phyloP scores from a whole-genome alignment of 2,797 vertebrate genomes.

The Myotis pilosus region DNA sequence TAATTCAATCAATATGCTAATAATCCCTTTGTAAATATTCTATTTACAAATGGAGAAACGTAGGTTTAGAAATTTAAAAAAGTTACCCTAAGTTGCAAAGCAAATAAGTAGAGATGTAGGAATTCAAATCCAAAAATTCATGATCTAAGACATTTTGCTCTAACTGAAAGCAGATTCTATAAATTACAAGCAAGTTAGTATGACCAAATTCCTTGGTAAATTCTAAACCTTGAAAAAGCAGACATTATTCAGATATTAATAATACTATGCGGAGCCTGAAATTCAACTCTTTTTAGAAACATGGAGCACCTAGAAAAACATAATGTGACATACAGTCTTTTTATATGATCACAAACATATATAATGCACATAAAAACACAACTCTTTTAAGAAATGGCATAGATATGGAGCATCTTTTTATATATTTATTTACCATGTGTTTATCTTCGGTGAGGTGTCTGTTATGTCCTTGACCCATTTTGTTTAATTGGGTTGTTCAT shows the following conservation, averaged over 20 bases:
- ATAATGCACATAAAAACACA: not conserved
- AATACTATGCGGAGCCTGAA: not conserved
- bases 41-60: not conserved
- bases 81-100: not conserved
- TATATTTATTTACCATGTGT: too few species aligned
- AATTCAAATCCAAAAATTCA: slow-evolving; percentile 7
- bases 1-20: not conserved
- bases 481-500: too few species aligned
- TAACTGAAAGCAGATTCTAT: not conserved
- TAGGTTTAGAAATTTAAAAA: not conserved
- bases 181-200: not conserved
- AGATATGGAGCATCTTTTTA: too few species aligned
- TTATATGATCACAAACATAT: not conserved
- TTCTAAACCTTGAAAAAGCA: slow-evolving; percentile 24
- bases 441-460: too few species aligned
- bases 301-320: not conserved
- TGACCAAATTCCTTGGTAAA: not conserved
- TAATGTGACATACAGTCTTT: not conserved
- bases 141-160: not conserved
- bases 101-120: not conserved
- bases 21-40: not conserved
- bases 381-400: not conserved
- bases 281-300: not conserved
- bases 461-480: too few species aligned
- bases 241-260: not conserved